Evolutionary conservation across 1,140 invertebrate species (phyloP), one percentile per base, ranked within the genome.

Genomic region (Brachionus rotundiformis): DNA sequence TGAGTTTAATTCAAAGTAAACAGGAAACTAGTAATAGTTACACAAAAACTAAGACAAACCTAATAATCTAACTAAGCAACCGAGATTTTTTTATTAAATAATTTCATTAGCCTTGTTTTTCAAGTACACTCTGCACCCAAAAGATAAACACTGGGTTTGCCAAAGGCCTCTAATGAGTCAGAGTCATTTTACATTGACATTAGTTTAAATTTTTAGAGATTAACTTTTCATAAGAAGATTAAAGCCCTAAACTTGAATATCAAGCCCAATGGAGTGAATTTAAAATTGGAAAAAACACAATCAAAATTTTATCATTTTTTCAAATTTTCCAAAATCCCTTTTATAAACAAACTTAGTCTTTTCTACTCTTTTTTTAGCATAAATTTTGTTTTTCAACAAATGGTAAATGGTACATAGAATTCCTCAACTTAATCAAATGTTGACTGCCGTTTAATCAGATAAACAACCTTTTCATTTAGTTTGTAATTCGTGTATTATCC

Each of bases 251-350:
- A 68, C 31, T 68, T 68, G 63, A 68, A 68, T 68, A 68, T 68
- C 63, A 68, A 68, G 33, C 33, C 29, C 16, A 36, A 68, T 36
- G 29, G 29, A 36, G 63, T 36, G 33, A 68, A 36, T 68, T 68
- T 68, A 36, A 33, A 68, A 33, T 54, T 54, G 47, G 33, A 68
- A 19, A 68, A 68, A 68, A 68, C 29, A 41, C 27, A 41, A 73
- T 44, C 68, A 73, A 73, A 73, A 73, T 73, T 44, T 73, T 73
- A 73, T 73, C 68, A 44, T 44, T 31, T 73, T 44, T 39, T 23
- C 27, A 73, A 68, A 36, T 68, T 68, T 68, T 68, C 16, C n/a
- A 73, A 47, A 73, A 73, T 44, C 36, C 6, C 25, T 73, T 25
- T 23, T 44, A 73, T 73, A 73, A 73, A 73, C 68, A 73, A 73